Evolutionary conservation across 1,140 invertebrate genomes (phyloP).

Genomic region (Latrodectus geometricus): DNA sequence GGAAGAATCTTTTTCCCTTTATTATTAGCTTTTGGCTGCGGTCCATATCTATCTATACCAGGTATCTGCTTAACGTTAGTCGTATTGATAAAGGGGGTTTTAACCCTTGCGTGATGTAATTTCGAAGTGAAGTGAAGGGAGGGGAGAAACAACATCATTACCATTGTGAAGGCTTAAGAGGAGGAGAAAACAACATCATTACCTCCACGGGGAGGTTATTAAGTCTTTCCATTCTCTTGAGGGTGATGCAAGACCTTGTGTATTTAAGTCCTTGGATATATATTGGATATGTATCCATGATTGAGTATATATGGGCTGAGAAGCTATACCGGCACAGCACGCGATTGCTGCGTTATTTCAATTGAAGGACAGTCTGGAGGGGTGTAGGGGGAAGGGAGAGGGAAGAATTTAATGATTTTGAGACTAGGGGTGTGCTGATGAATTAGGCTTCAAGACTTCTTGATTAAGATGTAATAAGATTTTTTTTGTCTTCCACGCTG

Average conservation of each 20-base stretch:
- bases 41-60: not conserved
- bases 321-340: not conserved
- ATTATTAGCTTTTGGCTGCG: not conserved
- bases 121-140: not conserved
- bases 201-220: not conserved
- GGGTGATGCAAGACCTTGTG: not conserved
- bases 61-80: not conserved
- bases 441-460: not conserved
- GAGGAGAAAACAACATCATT: not conserved
- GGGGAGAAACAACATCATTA: not conserved
- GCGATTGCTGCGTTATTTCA: not conserved
- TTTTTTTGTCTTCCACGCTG: too few relatives aligned
- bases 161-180: not conserved
- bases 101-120: not conserved
- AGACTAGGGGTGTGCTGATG: not conserved
- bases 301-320: not conserved
- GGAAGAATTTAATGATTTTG: not conserved
- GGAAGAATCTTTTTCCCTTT: not conserved
- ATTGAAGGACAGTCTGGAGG: not conserved
- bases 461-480: not conserved
- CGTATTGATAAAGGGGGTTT: not conserved
- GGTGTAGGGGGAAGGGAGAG: not conserved
- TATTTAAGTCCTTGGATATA: not conserved
- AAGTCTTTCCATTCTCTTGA: not conserved
- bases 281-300: not conserved